phyloP scores from a whole-genome alignment of 2,797 vertebrate species.

The Tragopan temminckii region DNA sequence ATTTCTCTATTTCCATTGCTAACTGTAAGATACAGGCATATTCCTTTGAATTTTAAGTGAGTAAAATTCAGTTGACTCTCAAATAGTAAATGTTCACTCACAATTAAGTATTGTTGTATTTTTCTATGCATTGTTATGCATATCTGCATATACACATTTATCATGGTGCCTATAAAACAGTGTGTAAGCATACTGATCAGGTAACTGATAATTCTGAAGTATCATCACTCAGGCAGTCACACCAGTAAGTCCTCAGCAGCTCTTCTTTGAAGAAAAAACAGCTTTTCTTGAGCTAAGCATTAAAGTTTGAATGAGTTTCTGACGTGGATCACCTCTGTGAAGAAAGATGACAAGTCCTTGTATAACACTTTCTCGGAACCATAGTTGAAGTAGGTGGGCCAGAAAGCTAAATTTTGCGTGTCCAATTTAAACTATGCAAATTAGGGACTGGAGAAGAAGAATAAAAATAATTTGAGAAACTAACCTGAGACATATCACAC shows the following conservation, averaged over 20 bases:
- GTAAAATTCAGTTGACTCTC: conserved; percentile 41
- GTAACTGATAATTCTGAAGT: neutral
- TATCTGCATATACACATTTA: neutral
- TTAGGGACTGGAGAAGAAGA: neutral
- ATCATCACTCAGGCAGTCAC: neutral
- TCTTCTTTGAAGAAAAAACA: neutral
- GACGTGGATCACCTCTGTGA: neutral
- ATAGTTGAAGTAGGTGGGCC: neutral
- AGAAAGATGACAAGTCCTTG: neutral
- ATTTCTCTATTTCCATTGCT: conserved; percentile 46
- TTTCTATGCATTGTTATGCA: neutral
- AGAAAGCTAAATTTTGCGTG: neutral
- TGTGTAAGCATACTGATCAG: neutral
- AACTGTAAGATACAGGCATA: conserved; percentile 13
- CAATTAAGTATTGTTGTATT: neutral
- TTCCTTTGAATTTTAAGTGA: conserved; percentile 51
- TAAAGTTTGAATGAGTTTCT: neutral
- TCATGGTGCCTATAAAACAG: neutral
- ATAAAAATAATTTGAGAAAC: neutral
- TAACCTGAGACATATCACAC: neutral
- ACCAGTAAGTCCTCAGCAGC: neutral
- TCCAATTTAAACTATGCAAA: neutral
- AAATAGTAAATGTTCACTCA: neutral
- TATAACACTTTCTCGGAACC: neutral
- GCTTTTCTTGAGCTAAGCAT: neutral